These are phyloP conservation scores for Raja brachyura DNA, from an alignment of 2,113 vertebrate genomes.

Conservation along the genomic window DNA sequence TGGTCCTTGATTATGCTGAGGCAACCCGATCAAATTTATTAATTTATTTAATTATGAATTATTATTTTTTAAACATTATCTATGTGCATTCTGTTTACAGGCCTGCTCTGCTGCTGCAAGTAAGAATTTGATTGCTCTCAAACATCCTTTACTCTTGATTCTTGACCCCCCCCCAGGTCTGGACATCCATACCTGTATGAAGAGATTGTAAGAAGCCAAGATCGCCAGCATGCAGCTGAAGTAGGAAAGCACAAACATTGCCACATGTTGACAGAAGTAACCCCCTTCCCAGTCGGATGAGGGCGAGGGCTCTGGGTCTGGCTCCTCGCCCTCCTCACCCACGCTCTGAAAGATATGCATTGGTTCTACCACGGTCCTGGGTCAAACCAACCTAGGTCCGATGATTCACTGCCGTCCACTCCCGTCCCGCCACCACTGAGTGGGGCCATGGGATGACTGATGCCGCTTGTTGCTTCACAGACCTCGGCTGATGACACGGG, in stretches of 20 bases:
- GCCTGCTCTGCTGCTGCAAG: too few species aligned
- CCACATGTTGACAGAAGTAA: not conserved
- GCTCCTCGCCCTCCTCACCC: not conserved
- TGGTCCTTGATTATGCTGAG: too few species aligned
- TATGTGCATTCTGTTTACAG: too few species aligned
- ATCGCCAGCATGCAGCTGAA: not conserved
- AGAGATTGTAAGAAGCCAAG: not conserved
- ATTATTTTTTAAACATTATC: too few species aligned
- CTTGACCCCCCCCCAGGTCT: too few species aligned
- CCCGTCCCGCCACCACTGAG: not conserved
- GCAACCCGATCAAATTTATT: too few species aligned
- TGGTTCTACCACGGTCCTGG: too few species aligned
- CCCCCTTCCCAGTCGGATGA: not conserved
- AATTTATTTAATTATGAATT: too few species aligned
- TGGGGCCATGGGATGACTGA: not conserved
- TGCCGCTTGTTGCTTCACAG: not conserved
- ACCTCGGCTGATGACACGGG: not conserved
- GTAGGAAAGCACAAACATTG: not conserved
- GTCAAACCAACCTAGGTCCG: not conserved
- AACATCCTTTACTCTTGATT: too few species aligned
- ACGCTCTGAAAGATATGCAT: not conserved
- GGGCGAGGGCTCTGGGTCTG: not conserved
- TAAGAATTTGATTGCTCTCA: too few species aligned
- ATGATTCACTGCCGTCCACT: not conserved
- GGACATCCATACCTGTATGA: constrained; percentile 2